phyloP scores from a whole-genome alignment of 2,888 invertebrate species.

The Caenorhabditis sp. region DNA sequence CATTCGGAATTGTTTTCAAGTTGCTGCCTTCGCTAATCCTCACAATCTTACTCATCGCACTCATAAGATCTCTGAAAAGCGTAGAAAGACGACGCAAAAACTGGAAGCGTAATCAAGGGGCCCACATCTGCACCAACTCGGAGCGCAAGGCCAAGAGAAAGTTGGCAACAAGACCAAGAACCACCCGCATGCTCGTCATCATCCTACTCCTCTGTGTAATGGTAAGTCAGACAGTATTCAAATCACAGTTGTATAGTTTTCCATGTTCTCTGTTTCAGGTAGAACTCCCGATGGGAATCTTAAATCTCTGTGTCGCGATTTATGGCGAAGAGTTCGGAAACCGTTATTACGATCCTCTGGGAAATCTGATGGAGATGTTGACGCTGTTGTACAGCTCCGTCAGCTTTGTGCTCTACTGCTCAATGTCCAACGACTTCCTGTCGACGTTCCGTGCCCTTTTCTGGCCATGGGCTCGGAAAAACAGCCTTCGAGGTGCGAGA shows the following conservation, averaged over 20 bases:
- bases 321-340: constrained; percentile 75
- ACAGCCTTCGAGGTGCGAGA: constrained; percentile 38
- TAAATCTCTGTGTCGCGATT: constrained; percentile 75
- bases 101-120: constrained; percentile 66
- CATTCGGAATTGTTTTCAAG: constrained; percentile 78
- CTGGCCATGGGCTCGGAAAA: constrained; percentile 65
- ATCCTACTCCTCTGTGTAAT: constrained; percentile 73
- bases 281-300: constrained; percentile 76
- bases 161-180: constrained; percentile 67
- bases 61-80: constrained; percentile 73
- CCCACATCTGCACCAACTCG: constrained; percentile 63
- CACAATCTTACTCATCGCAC: constrained; percentile 68
- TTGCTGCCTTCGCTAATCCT: constrained; percentile 73
- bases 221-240: constrained; percentile 49
- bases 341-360: constrained; percentile 75
- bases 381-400: constrained; percentile 77
- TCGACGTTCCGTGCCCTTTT: constrained; percentile 74
- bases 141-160: constrained; percentile 68
- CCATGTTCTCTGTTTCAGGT: constrained; percentile 56
- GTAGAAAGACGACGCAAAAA: constrained; percentile 71
- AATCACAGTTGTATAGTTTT: constrained; percentile 3
- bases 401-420: constrained; percentile 78
- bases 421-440: constrained; percentile 76
- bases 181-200: constrained; percentile 76
- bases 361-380: constrained; percentile 78